Percentiles rank a stretch among this genome's conserved stretches.
Evolutionary conservation across 1,140 invertebrate genomes (phyloP).

Genomic region (Calephelis nemesis): DNA sequence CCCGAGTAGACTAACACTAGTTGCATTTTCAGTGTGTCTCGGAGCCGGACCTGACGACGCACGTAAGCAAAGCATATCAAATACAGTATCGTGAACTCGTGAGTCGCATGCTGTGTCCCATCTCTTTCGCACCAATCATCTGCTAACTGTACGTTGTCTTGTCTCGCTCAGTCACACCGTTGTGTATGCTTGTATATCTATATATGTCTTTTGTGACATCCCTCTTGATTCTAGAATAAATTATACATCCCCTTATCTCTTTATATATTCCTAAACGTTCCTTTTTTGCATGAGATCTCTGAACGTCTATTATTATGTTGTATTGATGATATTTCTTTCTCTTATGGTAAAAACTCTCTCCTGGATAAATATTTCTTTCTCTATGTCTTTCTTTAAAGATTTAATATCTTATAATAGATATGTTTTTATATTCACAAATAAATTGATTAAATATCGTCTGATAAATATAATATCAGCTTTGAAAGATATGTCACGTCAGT

Average conservation of each 20-base stretch:
- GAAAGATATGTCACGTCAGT: no score
- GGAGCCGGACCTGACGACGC: slow-evolving; percentile 68
- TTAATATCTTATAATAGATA: no score
- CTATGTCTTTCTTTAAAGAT: no score
- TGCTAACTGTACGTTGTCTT: slow-evolving; percentile 62
- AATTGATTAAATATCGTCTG: no score
- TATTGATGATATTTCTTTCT: no score
- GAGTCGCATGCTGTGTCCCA: slow-evolving; percentile 69
- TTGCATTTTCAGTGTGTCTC: slow-evolving; percentile 74
- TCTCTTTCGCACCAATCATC: slow-evolving; percentile 57
- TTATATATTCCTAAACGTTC: neutral
- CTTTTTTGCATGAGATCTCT: no score
- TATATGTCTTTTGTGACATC: slow-evolving; percentile 30
- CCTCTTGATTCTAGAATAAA: slow-evolving; percentile 40
- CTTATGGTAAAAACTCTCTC: no score
- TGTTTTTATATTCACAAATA: no score
- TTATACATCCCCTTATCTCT: neutral
- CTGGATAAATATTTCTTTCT: no score
- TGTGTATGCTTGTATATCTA: slow-evolving; percentile 43
- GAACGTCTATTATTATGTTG: no score
- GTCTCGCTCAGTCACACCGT: slow-evolving; percentile 54
- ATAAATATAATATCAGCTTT: no score
- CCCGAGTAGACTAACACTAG: slow-evolving; percentile 63
- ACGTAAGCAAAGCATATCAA: slow-evolving; percentile 70
- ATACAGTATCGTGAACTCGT: slow-evolving; percentile 70